Conservation (phyloP, 2,888 invertebrate species). For the Melitaea athalia region DNA sequence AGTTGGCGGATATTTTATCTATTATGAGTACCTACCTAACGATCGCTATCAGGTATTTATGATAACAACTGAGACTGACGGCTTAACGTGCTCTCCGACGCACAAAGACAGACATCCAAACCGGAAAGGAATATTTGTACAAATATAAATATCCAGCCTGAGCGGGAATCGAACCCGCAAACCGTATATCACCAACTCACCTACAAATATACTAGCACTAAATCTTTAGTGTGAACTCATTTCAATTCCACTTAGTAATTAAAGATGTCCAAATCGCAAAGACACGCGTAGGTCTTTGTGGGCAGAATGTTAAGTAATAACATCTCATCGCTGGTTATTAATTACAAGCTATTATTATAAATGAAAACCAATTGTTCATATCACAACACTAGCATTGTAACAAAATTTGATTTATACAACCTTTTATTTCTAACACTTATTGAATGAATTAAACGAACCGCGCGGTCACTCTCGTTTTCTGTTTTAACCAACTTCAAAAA, state of each 20-base stretch:
- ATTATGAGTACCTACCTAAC: too few relatives aligned
- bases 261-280: slow-evolving; percentile 15
- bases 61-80: too few relatives aligned
- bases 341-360: slow-evolving; percentile 76
- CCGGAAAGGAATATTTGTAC: too few relatives aligned
- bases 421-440: slow-evolving; percentile 48
- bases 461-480: background rate
- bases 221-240: background rate
- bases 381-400: slow-evolving; percentile 41
- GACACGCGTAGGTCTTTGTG: slow-evolving; percentile 62
- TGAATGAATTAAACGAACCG: background rate
- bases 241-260: slow-evolving; percentile 25
- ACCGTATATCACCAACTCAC: background rate
- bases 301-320: slow-evolving; percentile 56
- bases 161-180: too few relatives aligned
- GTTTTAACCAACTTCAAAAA: too few relatives aligned
- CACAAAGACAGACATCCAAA: too few relatives aligned
- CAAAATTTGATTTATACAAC: slow-evolving; percentile 59
- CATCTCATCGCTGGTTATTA: slow-evolving; percentile 56
- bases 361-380: slow-evolving; percentile 54
- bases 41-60: too few relatives aligned
- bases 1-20: too few relatives aligned
- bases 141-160: too few relatives aligned
- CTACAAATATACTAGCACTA: background rate
- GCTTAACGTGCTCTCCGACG: too few relatives aligned